Evolutionary conservation across 2,113 vertebrate genomes (phyloP).

Genomic region (Pontoporia blainvillei): DNA sequence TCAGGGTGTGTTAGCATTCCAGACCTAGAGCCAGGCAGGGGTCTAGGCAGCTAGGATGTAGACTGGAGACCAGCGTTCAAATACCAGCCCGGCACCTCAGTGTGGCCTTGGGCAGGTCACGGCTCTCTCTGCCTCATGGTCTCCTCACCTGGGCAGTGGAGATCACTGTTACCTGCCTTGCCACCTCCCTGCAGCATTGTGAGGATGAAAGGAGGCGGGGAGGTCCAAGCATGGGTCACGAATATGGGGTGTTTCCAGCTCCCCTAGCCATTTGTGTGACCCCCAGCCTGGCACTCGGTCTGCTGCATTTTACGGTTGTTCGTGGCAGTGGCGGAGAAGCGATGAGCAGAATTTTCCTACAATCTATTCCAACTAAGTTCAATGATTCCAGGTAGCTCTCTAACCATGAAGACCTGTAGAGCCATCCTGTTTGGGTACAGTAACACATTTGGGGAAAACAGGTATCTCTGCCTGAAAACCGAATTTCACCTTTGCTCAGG

Average conservation of each 20-base stretch:
- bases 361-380: neutral
- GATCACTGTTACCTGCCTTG: neutral
- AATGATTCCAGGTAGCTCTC: neutral
- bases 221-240: neutral
- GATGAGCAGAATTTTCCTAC: neutral
- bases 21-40: neutral
- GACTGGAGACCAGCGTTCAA: neutral
- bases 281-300: neutral
- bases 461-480: neutral
- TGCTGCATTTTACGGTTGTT: neutral
- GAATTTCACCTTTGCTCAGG: neutral
- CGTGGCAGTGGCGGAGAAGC: neutral
- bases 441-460: neutral
- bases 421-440: neutral
- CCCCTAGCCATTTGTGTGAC: neutral
- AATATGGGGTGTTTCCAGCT: neutral
- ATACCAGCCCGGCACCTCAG: fast-evolving
- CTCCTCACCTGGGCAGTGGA: neutral
- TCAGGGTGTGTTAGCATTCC: neutral
- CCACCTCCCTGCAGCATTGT: neutral
- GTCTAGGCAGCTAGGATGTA: neutral
- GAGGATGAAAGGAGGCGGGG: neutral
- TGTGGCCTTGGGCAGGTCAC: neutral
- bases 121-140: neutral
- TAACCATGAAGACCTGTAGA: neutral